These are phyloP conservation scores for Drosophila bocki DNA, from an alignment of 1,140 invertebrate genomes.

Conservation along the genomic window DNA sequence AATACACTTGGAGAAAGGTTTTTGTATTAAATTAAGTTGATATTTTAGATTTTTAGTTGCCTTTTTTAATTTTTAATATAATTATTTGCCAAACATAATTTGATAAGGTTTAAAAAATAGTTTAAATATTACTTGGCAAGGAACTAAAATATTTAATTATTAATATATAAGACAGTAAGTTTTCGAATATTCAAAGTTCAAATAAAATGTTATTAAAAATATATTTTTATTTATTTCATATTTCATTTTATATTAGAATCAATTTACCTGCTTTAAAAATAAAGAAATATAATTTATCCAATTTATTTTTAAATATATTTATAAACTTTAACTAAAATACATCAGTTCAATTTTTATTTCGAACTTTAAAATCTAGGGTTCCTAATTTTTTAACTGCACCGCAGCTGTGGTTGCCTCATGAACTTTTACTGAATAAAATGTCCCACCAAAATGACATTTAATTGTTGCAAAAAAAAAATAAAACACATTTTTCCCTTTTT, in stretches of 20 bases:
- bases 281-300: not conserved
- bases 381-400: not conserved
- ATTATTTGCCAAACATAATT: not conserved
- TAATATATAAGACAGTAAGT: not conserved
- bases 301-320: not conserved
- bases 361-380: not conserved
- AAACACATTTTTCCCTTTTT: slow-evolving; percentile 6
- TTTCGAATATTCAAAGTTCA: too few relatives aligned
- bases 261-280: not conserved
- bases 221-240: too few relatives aligned
- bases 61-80: not conserved
- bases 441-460: slow-evolving; percentile 75
- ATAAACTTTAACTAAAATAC: not conserved
- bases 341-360: not conserved
- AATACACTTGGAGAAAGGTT: slow-evolving; percentile 1
- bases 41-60: not conserved
- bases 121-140: too few relatives aligned
- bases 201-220: too few relatives aligned
- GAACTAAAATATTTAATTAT: too few relatives aligned
- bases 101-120: too few relatives aligned
- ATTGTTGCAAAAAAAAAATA: slow-evolving; percentile 51
- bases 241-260: too few relatives aligned
- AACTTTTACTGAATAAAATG: slow-evolving; percentile 76
- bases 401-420: slow-evolving; percentile 46
- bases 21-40: not conserved